Percentiles rank a stretch among this genome's conserved stretches.
These are phyloP conservation scores for Thomomys bottae DNA, from an alignment of 2,113 vertebrate species.

Conservation along the genomic window DNA sequence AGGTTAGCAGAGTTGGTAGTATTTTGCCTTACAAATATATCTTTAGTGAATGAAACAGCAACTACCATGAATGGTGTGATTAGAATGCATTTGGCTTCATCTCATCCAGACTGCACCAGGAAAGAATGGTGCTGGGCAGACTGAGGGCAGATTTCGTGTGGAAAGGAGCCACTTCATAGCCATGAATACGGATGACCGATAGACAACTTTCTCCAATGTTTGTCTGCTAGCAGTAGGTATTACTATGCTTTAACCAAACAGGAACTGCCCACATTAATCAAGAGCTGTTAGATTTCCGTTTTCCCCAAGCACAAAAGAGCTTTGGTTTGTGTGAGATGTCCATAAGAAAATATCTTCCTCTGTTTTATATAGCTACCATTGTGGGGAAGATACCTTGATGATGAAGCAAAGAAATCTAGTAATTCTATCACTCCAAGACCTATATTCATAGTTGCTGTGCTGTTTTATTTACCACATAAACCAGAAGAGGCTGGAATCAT, in stretches of 20 bases:
- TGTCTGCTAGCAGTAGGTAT: slow-evolving; percentile 19
- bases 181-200: slow-evolving; percentile 46
- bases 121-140: background rate
- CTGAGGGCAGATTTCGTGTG: slow-evolving; percentile 54
- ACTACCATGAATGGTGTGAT: slow-evolving; percentile 13
- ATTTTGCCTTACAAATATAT: slow-evolving; percentile 27
- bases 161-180: slow-evolving; percentile 18
- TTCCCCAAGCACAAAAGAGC: slow-evolving; percentile 12
- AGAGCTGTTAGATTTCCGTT: slow-evolving; percentile 34
- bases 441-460: background rate
- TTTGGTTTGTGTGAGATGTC: slow-evolving; percentile 19
- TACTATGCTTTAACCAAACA: slow-evolving; percentile 55
- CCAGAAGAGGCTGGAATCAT: background rate
- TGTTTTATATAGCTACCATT: background rate
- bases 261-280: slow-evolving; percentile 60
- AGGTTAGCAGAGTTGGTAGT: background rate
- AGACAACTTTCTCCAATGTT: slow-evolving; percentile 18
- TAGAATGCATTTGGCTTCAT: background rate
- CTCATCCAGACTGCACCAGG: background rate
- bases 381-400: background rate
- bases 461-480: background rate
- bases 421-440: background rate
- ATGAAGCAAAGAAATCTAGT: slow-evolving; percentile 15
- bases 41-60: slow-evolving; percentile 54
- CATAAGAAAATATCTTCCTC: slow-evolving; percentile 11